Evolutionary conservation across 2,113 vertebrate species (phyloP).

Genomic region (Piaya cayana): DNA sequence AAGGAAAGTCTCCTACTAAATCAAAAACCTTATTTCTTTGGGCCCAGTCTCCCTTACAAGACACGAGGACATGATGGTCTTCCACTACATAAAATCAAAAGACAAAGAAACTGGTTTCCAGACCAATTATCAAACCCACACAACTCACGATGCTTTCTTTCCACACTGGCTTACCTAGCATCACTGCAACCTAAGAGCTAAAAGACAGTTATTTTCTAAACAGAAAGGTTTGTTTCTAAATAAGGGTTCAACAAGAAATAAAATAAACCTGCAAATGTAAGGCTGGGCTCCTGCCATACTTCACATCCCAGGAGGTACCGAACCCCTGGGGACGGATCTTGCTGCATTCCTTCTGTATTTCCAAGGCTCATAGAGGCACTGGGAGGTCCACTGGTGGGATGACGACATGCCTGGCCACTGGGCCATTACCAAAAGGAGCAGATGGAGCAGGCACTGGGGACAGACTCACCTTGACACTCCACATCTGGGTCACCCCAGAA

Average conservation of each 20-base stretch:
- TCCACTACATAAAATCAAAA: background rate
- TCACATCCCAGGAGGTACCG: accelerated
- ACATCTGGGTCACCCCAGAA: conserved; percentile 92
- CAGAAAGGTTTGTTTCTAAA: background rate
- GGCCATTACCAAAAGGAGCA: background rate
- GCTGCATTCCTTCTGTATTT: background rate
- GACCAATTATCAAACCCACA: background rate
- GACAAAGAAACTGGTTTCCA: background rate
- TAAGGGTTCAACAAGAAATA: background rate
- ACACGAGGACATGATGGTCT: background rate
- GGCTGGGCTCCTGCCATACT: accelerated
- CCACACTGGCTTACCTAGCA: background rate
- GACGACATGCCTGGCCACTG: accelerated
- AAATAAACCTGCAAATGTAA: background rate
- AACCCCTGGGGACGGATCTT: background rate
- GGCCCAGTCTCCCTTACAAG: background rate
- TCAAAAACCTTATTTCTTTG: background rate
- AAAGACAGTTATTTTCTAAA: background rate
- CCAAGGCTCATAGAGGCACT: background rate
- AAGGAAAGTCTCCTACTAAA: background rate
- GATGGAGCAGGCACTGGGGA: accelerated
- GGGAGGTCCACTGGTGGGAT: accelerated
- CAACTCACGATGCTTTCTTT: background rate
- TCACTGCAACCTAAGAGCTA: background rate
- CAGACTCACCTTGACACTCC: conserved; percentile 86